A percentile compares a stretch with the other conserved stretches of the same genome.
phyloP scores from a whole-genome alignment of 2,888 invertebrate species.

The Drosophila borborema region DNA sequence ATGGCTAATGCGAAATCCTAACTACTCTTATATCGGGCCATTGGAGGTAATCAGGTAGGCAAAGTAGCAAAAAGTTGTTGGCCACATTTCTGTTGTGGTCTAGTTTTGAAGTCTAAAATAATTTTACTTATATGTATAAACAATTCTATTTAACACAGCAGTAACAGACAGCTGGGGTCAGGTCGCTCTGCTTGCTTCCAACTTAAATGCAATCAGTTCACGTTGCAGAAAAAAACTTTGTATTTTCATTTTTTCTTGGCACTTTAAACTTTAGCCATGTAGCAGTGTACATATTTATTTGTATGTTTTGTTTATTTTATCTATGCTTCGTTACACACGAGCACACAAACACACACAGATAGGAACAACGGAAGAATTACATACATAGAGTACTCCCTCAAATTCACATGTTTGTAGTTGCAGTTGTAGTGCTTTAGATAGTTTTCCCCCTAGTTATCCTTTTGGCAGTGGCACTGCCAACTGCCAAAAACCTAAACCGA shows the following conservation, averaged over 20 bases:
- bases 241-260: conserved; percentile 70
- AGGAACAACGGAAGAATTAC: conserved; percentile 7
- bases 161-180: conserved; percentile 22
- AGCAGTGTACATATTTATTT: conserved; percentile 57
- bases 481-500: conserved; percentile 53
- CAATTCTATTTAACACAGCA: conserved; percentile 7
- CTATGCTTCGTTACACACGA: conserved; percentile 79
- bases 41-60: background rate
- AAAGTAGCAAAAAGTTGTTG: background rate
- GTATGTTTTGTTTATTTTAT: conserved; percentile 80
- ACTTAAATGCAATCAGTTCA: conserved; percentile 67
- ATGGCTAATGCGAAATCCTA: background rate
- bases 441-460: conserved; percentile 51
- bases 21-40: background rate
- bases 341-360: conserved; percentile 40
- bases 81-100: background rate
- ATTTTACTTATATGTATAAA: conserved; percentile 16
- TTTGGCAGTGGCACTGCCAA: conserved; percentile 28
- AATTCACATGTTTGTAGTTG: conserved; percentile 66
- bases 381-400: conserved; percentile 30
- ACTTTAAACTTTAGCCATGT: conserved; percentile 72
- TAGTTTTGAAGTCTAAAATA: background rate
- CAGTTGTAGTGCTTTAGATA: conserved; percentile 62
- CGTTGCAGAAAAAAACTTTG: conserved; percentile 43
- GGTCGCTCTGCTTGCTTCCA: conserved; percentile 19